Evolutionary conservation across 1,140 invertebrate genomes (phyloP).

Genomic region (Conus betulinus): DNA sequence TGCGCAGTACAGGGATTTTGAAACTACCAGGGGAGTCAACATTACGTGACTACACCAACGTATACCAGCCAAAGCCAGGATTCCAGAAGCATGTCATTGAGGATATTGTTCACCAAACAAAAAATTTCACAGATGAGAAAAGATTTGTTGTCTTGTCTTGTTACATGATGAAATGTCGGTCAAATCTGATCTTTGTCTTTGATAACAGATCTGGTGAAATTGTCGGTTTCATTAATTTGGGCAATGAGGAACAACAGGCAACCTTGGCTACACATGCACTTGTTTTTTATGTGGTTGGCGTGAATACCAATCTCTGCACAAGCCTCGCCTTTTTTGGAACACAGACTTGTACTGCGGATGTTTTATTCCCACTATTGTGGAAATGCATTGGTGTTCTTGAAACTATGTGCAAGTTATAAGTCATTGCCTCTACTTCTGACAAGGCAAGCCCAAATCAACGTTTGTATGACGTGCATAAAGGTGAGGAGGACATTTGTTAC

Average conservation of each 20-base stretch:
- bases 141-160: background rate
- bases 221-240: conserved; percentile 22
- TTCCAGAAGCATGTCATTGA: background rate
- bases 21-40: conserved; percentile 27
- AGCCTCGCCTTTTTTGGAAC: conserved; percentile 29
- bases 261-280: conserved; percentile 5
- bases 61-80: background rate
- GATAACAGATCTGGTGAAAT: conserved; percentile 6
- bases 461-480: conserved; percentile 29
- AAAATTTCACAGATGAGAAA: background rate
- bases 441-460: conserved; percentile 30
- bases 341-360: background rate
- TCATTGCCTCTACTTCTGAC: conserved; percentile 11
- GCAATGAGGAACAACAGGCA: no score
- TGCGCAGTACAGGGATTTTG: conserved; percentile 4
- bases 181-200: conserved; percentile 26
- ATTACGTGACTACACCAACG: conserved; percentile 7
- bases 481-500: background rate
- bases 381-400: conserved; percentile 3
- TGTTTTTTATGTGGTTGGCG: conserved; percentile 28
- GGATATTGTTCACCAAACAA: background rate
- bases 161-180: conserved; percentile 33
- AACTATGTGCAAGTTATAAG: conserved; percentile 2
- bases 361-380: conserved; percentile 19
- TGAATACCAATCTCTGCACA: background rate